Evolutionary conservation across 2,797 vertebrate species (phyloP), one percentile per base, ranked within the genome.

Genomic region (Bradypodion ventrale): DNA sequence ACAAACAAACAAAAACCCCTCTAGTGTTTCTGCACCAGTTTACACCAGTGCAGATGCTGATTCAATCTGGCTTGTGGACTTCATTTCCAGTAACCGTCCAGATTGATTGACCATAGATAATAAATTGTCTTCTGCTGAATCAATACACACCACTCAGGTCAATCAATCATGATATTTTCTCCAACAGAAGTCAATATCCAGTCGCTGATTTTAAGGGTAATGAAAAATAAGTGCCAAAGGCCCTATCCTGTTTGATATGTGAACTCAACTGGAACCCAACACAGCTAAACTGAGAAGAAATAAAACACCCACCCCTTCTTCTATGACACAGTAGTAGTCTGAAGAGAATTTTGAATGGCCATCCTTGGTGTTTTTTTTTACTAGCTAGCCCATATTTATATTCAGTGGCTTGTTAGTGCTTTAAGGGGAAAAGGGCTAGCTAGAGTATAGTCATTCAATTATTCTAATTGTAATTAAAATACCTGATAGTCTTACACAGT

Each of bases 121-220:
- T 91, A 84, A 25, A 92, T 91, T 88, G 88, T 73, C 87, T 82
- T 84, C 91, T 93, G 60, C 37, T 76, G 66, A 85, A 93, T 94
- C 94, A 92, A 94, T 94, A 94, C 76, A 89, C 89, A 92, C 92
- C 90, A 92, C 88, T 91, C 88, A 92, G 91, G 92, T 94, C 92
- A 94, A 93, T 94, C 94, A 93, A 94, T 94, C 94, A 92, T 94
- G 88, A 94, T 93, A 93, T 83, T 93, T 87, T 75, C 63, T 89
- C 93, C 88, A 91, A 90, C 75, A 89, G 88, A 92, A 91, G 92
- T 94, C 92, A 91, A 88, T 91, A 93, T 92, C 91, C 90, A 89
- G 83, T 93, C 92, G 93, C 92, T 92, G 92, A 94, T 94, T 93
- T 91, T 90, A 93, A 93, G 84, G 89, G 88, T 94, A 94, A 94